Base-by-base conservation (phyloP, 2,113 vertebrate species). In the Pomatostomus ruficeps region DNA sequence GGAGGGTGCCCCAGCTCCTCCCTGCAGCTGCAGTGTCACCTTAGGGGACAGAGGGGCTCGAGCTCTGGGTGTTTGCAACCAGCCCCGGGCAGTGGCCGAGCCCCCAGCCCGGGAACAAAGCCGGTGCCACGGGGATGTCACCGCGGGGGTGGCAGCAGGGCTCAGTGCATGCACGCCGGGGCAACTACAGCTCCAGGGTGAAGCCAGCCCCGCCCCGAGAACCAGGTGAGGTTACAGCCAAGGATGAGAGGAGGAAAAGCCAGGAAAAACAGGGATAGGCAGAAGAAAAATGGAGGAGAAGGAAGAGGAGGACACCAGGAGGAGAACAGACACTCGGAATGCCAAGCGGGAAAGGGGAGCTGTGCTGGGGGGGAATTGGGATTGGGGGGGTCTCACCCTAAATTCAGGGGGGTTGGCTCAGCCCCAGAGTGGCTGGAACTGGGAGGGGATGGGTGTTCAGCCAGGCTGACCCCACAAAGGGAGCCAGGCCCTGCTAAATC, bases 251-350 rank as follows among this genome's bases (percentile, higher is more conserved):
- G 91, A 82, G 82, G 77, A 83, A 62, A 85, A 93, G 95, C 78
- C 3, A 88, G 83, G 94, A 85, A 73, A 87, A 89, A 21, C 40
- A 95, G 67, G 74, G 67, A 72, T 1, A 61, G 95, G 94, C 81
- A 81, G 94, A 95, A 95, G 91, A 88, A 85, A 92, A 72, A 24
- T 38, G 25, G 85, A 68, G 76, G 76, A 97, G 89, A 91, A 95
- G 85, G 75, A 89, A 72, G 80, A 95, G 88, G 88, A 96, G 70
- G 67, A 73, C 59, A 24, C 14, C 36, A 16, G 93, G 90, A 79
- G 29, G 2, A 1, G 36, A n/a, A 26, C 2, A 2, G 45, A 33
- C 1, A 1, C 63, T 33, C 5, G 3, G 74, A 62, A 49, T 4
- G 1, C 28, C 43, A 67, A 63, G 62, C 66, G 2, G 87, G 43